These are phyloP conservation scores for Acronicta alni DNA, from an alignment of 2,888 invertebrate species.

Conservation along the genomic window DNA sequence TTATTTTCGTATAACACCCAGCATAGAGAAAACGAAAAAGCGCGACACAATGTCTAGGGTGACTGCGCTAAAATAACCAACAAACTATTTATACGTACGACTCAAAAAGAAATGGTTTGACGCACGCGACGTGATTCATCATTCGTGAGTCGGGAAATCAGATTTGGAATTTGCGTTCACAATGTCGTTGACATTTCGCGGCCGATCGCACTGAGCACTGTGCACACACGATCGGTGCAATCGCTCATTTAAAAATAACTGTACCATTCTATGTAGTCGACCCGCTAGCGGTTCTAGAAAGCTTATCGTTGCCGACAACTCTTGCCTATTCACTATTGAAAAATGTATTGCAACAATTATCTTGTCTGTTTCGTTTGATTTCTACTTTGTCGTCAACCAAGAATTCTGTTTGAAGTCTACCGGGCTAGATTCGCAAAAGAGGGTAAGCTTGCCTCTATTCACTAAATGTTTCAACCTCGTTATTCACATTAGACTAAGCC, in stretches of 20 bases:
- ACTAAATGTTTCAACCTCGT: slow-evolving; percentile 81
- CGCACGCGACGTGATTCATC: slow-evolving; percentile 84
- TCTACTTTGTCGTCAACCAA: slow-evolving; percentile 60
- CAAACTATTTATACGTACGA: slow-evolving; percentile 67
- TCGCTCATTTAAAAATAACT: slow-evolving; percentile 65
- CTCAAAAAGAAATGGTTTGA: slow-evolving; percentile 75
- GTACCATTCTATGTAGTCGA: slow-evolving; percentile 52
- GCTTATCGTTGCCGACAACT: slow-evolving; percentile 54
- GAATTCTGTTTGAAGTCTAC: slow-evolving; percentile 71
- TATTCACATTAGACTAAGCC: slow-evolving; percentile 82
- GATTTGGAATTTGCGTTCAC: slow-evolving; percentile 76
- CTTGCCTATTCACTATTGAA: slow-evolving; percentile 61
- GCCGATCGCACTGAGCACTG: slow-evolving; percentile 64
- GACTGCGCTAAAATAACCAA: slow-evolving; percentile 68
- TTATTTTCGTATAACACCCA: slow-evolving; percentile 73
- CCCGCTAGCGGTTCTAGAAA: slow-evolving; percentile 59
- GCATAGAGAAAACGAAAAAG: slow-evolving; percentile 64
- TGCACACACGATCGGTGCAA: slow-evolving; percentile 57
- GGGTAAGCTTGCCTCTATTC: slow-evolving; percentile 79
- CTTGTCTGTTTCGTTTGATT: slow-evolving; percentile 61
- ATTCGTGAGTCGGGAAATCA: slow-evolving; percentile 74
- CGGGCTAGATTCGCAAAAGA: slow-evolving; percentile 71
- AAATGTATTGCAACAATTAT: slow-evolving; percentile 62
- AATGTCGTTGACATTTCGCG: slow-evolving; percentile 84
- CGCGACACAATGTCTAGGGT: slow-evolving; percentile 73